Conservation (phyloP, 2,113 vertebrate genomes). For the Vombatus ursinus region DNA sequence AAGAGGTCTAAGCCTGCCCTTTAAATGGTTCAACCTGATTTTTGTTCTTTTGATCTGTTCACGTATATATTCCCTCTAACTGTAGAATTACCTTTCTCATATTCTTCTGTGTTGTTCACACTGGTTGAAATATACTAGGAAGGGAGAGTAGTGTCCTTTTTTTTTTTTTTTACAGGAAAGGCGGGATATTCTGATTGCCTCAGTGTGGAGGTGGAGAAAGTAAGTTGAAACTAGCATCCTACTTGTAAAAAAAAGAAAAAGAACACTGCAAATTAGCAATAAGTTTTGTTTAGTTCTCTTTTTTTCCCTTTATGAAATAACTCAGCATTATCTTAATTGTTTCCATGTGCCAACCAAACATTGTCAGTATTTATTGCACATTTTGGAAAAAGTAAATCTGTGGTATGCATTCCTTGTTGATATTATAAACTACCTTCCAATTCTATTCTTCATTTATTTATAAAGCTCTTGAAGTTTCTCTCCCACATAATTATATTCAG, state of each 20-base stretch:
- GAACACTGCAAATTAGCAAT: constrained; percentile 88
- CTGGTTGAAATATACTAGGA: constrained; percentile 72
- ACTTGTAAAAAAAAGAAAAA: constrained; percentile 83
- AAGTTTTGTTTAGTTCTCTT: constrained; percentile 75
- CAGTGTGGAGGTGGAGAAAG: not conserved
- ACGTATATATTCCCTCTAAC: constrained; percentile 77
- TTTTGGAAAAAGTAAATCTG: constrained; percentile 73
- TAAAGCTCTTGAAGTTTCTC: constrained; percentile 27
- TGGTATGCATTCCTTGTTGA: constrained; percentile 71
- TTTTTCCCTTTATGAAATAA: constrained; percentile 78
- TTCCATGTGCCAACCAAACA: constrained; percentile 85
- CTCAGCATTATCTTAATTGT: constrained; percentile 82
- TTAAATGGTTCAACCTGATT: constrained; percentile 80
- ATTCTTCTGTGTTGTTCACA: constrained; percentile 79
- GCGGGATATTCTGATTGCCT: constrained; percentile 68
- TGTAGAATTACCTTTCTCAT: constrained; percentile 78
- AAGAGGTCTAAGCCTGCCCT: constrained; percentile 91
- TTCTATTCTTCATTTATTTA: constrained; percentile 62
- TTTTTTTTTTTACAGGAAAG: constrained; percentile 80
- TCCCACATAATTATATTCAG: constrained; percentile 37
- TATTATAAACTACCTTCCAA: constrained; percentile 72
- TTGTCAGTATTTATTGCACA: constrained; percentile 78
- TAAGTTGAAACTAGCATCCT: constrained; percentile 68
- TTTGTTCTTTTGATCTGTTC: constrained; percentile 79
- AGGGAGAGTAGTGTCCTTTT: constrained; percentile 79